These are phyloP conservation scores for Epistrophella euchroma DNA, from an alignment of 2,888 invertebrate species.

Conservation along the genomic window DNA sequence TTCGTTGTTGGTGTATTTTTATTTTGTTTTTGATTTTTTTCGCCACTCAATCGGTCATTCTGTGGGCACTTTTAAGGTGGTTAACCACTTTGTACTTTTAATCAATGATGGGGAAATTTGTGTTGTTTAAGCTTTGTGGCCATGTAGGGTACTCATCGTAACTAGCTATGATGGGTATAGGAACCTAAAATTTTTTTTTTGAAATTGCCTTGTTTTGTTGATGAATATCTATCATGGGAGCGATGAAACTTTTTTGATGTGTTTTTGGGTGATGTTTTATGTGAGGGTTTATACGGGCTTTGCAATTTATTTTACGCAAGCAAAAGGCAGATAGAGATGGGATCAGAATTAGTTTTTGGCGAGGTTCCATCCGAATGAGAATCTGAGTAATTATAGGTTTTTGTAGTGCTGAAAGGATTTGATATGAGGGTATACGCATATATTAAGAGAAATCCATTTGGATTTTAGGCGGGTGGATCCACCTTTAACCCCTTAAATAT, in stretches of 20 bases:
- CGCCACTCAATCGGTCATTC: conserved; percentile 74
- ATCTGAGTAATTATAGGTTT: conserved; percentile 5
- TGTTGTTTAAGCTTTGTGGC: conserved; percentile 58
- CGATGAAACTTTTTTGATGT: conserved; percentile 17
- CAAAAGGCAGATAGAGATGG: not conserved
- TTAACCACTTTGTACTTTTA: conserved; percentile 73
- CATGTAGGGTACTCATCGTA: conserved; percentile 18
- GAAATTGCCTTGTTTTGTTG: conserved; percentile 16
- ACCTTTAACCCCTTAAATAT: not conserved
- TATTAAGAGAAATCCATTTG: not conserved
- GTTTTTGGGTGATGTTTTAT: conserved; percentile 23
- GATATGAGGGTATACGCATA: no score
- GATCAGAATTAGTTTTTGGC: conserved; percentile 9
- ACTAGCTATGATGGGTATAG: no score
- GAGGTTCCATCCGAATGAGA: not conserved
- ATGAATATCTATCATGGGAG: conserved; percentile 24
- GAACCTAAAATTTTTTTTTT: not conserved
- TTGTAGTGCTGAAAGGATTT: conserved; percentile 3
- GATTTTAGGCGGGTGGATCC: not conserved
- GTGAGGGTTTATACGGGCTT: conserved; percentile 19
- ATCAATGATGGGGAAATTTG: conserved; percentile 65
- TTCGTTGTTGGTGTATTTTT: conserved; percentile 1
- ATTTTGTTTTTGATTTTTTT: not conserved
- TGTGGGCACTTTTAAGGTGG: conserved; percentile 66
- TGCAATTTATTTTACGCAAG: conserved; percentile 22